These are phyloP conservation scores for Trigoniulus corallinus DNA, from an alignment of 1,140 invertebrate genomes.

Conservation along the genomic window DNA sequence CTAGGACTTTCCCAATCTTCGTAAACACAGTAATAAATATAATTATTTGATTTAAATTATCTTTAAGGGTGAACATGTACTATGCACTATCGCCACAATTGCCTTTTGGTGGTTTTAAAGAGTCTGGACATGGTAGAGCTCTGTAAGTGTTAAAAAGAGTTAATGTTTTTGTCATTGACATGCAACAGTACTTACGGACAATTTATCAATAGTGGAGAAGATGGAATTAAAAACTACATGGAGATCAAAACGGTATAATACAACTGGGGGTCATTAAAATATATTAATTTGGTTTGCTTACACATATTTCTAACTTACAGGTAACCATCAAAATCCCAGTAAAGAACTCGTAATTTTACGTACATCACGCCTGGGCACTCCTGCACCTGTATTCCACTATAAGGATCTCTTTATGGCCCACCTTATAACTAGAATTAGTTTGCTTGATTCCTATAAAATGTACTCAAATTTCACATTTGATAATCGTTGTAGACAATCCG, in stretches of 20 bases:
- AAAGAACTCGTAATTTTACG: conserved; percentile 9
- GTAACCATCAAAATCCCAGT: conserved; percentile 6
- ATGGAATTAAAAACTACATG: neutral
- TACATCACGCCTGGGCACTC: no score
- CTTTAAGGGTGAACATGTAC: conserved; percentile 63
- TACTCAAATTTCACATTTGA: no score
- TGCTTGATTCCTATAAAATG: no score
- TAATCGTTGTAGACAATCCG: no score
- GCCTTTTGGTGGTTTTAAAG: conserved; percentile 77
- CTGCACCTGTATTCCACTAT: no score
- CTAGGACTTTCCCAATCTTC: no score
- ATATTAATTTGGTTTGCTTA: neutral
- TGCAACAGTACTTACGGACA: no score
- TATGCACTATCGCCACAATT: conserved; percentile 51
- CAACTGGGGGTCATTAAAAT: neutral
- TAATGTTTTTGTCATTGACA: neutral
- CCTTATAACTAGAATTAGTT: no score
- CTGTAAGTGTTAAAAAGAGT: conserved; percentile 34
- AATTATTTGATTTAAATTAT: no score
- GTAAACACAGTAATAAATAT: no score
- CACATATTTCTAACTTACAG: no score
- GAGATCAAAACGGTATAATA: conserved; percentile 5
- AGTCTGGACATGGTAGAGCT: conserved; percentile 67
- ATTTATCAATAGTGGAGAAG: conserved; percentile 1
- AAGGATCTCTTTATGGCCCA: no score